Base-by-base conservation (phyloP, 2,888 invertebrate genomes). In the Carpatolechia fugitivella region DNA sequence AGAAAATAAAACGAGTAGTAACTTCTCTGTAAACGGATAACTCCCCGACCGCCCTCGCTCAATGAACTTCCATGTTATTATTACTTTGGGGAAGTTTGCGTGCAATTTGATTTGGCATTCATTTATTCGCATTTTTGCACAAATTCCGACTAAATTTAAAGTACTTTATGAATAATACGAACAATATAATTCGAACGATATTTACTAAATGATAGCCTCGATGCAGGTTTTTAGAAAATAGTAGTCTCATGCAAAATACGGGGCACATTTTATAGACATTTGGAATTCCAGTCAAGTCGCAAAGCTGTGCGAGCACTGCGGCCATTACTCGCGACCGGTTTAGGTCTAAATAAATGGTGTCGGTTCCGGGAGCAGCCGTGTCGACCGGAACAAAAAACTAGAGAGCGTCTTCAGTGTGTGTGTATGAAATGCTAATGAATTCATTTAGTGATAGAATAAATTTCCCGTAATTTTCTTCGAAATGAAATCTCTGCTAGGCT, bases 11-110 rank as follows among this genome's bases (percentile, higher is more conserved):
- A 85, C 75, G 81, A 74, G 73, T 71, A 79, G 74, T 85, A 82
- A 85, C 80, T 84, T 74, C 73, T 76, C 78, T 72, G 80, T 82
- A 85, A 86, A 87, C 80, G 85, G 83, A 84, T 85, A 85, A 85
- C 82, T 82, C 78, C 74, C 72, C 72, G 73, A 76, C 78, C 78
- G 75, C 80, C 79, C 75, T 78, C 78, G 72, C 74, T 78, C 80
- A 78, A 82, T 84, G 78, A 80, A 82, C 80, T 80, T 76, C 64
- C 69, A 73, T 71, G 73, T 78, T 74, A 73, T 81, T 77, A 76
- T 73, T 72, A 69, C 68, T 72, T 52, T 68, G 61, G 64, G 65
- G 63, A 70, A 68, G 62, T 70, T 70, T 61, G 65, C 66, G 64
- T 64, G 60, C 64, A 69, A 72, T 72, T 67, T 68, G 64, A 68